phyloP scores from a whole-genome alignment of 1,140 invertebrate species.

The Macrosteles quadrilineatus region DNA sequence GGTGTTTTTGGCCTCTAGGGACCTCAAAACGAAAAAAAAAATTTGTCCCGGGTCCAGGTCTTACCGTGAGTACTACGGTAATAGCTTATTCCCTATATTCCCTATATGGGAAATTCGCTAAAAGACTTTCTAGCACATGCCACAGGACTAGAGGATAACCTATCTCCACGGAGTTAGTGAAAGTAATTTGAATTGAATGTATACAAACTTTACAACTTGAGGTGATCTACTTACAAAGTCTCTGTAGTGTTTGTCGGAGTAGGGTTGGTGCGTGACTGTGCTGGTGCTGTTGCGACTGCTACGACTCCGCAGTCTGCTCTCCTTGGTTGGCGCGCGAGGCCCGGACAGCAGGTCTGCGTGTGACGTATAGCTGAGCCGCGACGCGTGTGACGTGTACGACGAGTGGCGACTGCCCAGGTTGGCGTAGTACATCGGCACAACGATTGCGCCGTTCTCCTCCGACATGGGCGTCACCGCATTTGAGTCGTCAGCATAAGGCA shows the following conservation, averaged over 20 bases:
- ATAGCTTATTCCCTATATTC: too few relatives aligned
- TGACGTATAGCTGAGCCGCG: constrained; percentile 88
- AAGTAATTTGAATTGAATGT: too few relatives aligned
- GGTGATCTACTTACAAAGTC: constrained; percentile 36
- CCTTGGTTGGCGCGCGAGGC: constrained; percentile 75
- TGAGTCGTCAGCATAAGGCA: constrained; percentile 96
- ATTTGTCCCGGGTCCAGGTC: too few relatives aligned
- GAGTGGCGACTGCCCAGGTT: constrained; percentile 80
- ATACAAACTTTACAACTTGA: too few relatives aligned
- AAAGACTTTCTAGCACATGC: too few relatives aligned
- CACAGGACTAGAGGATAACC: too few relatives aligned
- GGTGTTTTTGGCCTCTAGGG: too few relatives aligned
- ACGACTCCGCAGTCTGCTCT: constrained; percentile 74
- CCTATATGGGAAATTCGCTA: too few relatives aligned
- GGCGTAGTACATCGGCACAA: constrained; percentile 79
- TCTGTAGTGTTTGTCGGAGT: constrained; percentile 36
- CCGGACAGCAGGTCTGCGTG: constrained; percentile 82
- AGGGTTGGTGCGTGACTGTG: constrained; percentile 39
- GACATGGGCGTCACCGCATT: constrained; percentile 98
- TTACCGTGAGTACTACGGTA: too few relatives aligned
- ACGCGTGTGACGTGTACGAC: constrained; percentile 92
- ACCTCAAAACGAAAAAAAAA: too few relatives aligned
- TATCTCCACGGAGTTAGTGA: too few relatives aligned
- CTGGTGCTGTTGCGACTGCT: constrained; percentile 58
- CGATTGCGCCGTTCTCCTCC: constrained; percentile 94